Percentiles rank a stretch among this genome's conserved stretches.
phyloP scores from a whole-genome alignment of 2,888 invertebrate genomes.

The Sisyra nigra region DNA sequence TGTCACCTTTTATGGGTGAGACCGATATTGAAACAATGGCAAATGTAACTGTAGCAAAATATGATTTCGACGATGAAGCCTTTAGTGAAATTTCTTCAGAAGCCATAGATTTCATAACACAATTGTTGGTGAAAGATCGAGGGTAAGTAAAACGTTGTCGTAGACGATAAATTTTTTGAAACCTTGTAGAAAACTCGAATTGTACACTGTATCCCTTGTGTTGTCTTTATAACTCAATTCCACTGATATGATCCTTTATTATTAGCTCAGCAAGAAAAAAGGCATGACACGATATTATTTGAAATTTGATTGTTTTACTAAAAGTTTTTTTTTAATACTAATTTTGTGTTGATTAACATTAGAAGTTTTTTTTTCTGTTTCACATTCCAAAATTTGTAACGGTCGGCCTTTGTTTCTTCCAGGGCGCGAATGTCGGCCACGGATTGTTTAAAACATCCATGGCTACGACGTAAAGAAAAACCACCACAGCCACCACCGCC shows the following conservation, averaged over 20 bases:
- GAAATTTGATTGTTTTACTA: not conserved
- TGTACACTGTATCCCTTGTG: too few species aligned
- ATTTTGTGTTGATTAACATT: not conserved
- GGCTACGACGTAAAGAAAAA: conserved; percentile 49
- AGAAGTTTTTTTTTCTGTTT: not conserved
- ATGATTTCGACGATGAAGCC: conserved; percentile 94
- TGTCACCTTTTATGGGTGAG: conserved; percentile 98
- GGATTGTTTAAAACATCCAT: conserved; percentile 72
- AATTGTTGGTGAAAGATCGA: conserved; percentile 81
- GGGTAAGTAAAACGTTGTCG: conserved; percentile 44
- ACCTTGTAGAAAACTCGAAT: too few species aligned
- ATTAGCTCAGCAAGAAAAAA: not conserved
- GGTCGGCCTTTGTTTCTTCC: conserved; percentile 16
- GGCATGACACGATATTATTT: not conserved
- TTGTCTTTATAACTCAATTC: too few species aligned
- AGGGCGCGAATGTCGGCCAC: conserved; percentile 71
- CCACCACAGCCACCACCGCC: conserved; percentile 14
- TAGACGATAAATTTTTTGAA: conserved; percentile 4
- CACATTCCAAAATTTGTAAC: not conserved
- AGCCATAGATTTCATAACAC: conserved; percentile 90
- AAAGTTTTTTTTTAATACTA: not conserved
- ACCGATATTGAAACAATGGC: conserved; percentile 96
- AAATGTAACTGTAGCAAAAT: conserved; percentile 94
- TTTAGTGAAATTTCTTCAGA: conserved; percentile 88
- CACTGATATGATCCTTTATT: too few species aligned